Base-by-base conservation (phyloP, 2,888 invertebrate species). In the Clepsis dumicolana region DNA sequence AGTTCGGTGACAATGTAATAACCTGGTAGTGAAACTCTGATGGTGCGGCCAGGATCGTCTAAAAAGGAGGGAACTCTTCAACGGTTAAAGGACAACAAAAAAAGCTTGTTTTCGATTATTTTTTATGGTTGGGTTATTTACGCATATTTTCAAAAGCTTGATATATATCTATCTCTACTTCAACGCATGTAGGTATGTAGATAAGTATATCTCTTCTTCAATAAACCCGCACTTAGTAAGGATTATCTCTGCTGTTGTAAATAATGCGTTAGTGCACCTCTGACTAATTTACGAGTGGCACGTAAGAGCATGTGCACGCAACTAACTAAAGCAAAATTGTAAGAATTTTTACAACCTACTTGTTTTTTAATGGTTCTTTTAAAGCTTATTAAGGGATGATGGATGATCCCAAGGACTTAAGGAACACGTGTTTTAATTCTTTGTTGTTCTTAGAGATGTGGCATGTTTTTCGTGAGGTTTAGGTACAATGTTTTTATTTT, bases 231-330 rank as follows among this genome's bases (percentile, higher is more conserved):
- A 85, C 87, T 86, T 85, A 87, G 86, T 83, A 84, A 82, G 85
- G 84, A 87, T 88, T 85, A 87, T 84, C 83, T 82, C 3, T 14
- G 85, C 74, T 80, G 56, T 56, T 56, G 85, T 89, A 88, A 88
- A 88, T 89, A 86, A 79, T 80, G 77, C 72, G 79, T 82, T 82
- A 83, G 75, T 84, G 83, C 83, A 81, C 78, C 77, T 71, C 73
- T 72, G 73, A 70, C 75, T 84, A 85, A 87, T 87, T 88, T 87
- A 87, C 79, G 85, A 76, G 68, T 70, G 71, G 77, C 65, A 62
- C 62, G 25, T 50, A 59, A 50, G 41, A 59, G 52, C 48, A 16
- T 64, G 25, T 29, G 24, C 53, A 61, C 35, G 52, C 62, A 52
- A 35, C 62, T 52, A 27, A 41, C 57, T 62, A 35, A 14, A 48